Evolutionary conservation across 1,140 invertebrate genomes (phyloP).

Genomic region (Aphis gossypii): DNA sequence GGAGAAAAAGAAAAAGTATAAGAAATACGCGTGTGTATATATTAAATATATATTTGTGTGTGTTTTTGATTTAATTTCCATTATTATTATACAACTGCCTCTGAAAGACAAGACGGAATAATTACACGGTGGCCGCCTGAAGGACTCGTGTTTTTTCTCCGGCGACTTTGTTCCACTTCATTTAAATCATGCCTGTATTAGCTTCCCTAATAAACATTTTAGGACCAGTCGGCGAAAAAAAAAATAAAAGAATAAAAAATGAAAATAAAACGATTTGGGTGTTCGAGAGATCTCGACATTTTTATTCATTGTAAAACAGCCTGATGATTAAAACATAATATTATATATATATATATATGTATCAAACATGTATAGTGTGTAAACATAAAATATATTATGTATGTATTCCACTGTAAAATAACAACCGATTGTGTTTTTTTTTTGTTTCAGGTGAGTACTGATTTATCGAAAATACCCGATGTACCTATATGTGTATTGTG

Average conservation of each 20-base stretch:
- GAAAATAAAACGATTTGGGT: conserved; percentile 43
- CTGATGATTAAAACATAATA: background rate
- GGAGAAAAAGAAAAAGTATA: background rate
- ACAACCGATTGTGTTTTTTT: background rate
- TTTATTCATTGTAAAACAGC: background rate
- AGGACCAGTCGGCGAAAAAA: conserved; percentile 12
- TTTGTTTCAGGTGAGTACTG: conserved; percentile 49
- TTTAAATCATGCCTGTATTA: conserved; percentile 41
- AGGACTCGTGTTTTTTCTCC: conserved; percentile 40
- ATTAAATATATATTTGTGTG: too few relatives aligned
- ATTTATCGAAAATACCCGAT: background rate
- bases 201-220: conserved; percentile 33
- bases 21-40: background rate
- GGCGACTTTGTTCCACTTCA: conserved; percentile 11
- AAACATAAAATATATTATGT: background rate
- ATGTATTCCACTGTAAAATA: background rate
- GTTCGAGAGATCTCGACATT: background rate
- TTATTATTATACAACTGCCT: conserved; percentile 54
- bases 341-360: background rate
- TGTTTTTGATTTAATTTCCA: conserved; percentile 53
- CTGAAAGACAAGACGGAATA: conserved; percentile 47
- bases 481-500: background rate
- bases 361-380: background rate
- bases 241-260: background rate
- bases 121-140: conserved; percentile 43